Percentiles rank a stretch among this genome's conserved stretches.
phyloP scores from a whole-genome alignment of 2,113 vertebrate species.

The Oostethus manadensis region DNA sequence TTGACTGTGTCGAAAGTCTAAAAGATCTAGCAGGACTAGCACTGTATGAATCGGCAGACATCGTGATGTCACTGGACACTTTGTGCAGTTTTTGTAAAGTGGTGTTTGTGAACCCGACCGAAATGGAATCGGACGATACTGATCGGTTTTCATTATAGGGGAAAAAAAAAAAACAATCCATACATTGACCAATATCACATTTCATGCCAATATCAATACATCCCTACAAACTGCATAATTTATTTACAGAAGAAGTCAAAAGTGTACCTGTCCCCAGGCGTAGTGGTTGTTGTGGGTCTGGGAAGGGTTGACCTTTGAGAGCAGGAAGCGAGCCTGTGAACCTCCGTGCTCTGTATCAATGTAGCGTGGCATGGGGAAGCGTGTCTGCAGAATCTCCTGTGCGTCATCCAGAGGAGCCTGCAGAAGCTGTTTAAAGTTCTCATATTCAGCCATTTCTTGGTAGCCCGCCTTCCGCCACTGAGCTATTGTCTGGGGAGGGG shows the following conservation, averaged over 20 bases:
- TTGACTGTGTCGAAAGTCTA: too few relatives aligned
- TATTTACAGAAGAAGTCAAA: background rate
- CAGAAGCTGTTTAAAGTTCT: constrained; percentile 95
- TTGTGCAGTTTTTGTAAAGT: too few relatives aligned
- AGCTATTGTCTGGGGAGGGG: constrained; percentile 85
- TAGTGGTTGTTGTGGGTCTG: constrained; percentile 98
- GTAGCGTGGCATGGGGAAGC: constrained; percentile 96
- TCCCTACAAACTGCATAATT: background rate
- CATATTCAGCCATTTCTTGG: constrained; percentile 94
- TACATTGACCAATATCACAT: too few relatives aligned
- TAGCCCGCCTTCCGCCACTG: constrained; percentile 96
- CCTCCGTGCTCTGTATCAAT: constrained; percentile 90
- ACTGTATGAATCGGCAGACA: too few relatives aligned
- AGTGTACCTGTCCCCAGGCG: constrained; percentile 86
- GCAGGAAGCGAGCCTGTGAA: constrained; percentile 87
- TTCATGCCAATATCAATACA: background rate
- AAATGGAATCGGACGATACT: too few relatives aligned
- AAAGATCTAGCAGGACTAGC: too few relatives aligned
- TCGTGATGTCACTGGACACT: too few relatives aligned
- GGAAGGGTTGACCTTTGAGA: constrained; percentile 97
- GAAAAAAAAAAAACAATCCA: too few relatives aligned
- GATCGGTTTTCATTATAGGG: too few relatives aligned
- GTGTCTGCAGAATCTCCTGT: constrained; percentile 89
- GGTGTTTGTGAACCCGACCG: too few relatives aligned
- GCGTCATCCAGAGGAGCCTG: constrained; percentile 92